Conservation (phyloP, 2,113 vertebrate species). For the Capreolus pygargus region DNA sequence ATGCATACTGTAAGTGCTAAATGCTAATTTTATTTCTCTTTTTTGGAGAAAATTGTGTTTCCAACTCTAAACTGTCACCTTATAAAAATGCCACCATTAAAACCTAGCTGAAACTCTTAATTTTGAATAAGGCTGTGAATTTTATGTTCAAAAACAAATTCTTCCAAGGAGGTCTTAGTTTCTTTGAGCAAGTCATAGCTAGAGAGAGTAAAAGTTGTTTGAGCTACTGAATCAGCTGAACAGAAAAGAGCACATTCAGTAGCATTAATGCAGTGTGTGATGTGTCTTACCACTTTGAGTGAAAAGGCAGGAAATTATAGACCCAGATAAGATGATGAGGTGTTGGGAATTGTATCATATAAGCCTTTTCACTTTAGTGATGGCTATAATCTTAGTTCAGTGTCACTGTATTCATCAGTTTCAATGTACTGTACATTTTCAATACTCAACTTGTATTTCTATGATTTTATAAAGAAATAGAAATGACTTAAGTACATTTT, state of each 20-base stretch:
- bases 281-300: conserved; percentile 29
- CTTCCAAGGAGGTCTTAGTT: neutral
- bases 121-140: neutral
- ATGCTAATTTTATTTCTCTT: neutral
- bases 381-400: neutral
- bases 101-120: neutral
- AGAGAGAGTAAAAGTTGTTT: neutral
- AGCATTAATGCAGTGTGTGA: neutral
- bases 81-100: neutral
- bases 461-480: neutral
- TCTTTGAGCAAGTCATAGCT: neutral
- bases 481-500: neutral
- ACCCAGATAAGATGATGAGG: neutral
- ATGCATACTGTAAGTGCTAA: neutral
- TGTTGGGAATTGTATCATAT: neutral
- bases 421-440: neutral
- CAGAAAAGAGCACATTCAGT: neutral
- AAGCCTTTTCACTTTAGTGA: neutral
- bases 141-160: neutral
- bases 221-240: conserved; percentile 40
- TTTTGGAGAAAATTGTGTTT: neutral
- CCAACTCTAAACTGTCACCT: neutral
- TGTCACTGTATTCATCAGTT: neutral
- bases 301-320: conserved; percentile 43
- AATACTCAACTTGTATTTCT: neutral